Percentiles rank a stretch among this genome's conserved stretches.
phyloP scores from a whole-genome alignment of 2,888 invertebrate genomes.

The Plagodis pulveraria region DNA sequence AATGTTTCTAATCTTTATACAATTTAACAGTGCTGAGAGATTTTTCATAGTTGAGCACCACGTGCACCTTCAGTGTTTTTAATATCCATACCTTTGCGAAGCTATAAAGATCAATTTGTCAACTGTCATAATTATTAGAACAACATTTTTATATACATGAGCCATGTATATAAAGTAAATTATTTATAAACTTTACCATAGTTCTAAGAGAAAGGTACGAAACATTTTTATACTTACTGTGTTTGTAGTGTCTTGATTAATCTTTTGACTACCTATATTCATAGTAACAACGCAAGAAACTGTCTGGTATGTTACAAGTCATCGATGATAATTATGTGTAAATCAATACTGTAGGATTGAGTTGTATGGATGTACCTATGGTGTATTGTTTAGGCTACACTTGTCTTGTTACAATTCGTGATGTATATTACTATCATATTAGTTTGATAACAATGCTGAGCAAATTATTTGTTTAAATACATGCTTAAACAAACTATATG shows the following conservation, averaged over 20 bases:
- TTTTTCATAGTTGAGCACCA: no score
- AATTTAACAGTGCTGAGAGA: no score
- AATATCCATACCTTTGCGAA: no score
- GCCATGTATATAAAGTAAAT: conserved; percentile 56
- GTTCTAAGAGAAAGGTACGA: conserved; percentile 53
- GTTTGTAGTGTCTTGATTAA: conserved; percentile 22
- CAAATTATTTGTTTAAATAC: no score
- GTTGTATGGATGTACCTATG: conserved; percentile 28
- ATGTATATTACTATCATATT: not conserved
- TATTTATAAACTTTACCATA: conserved; percentile 70
- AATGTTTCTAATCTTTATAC: no score
- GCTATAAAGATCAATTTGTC: conserved; percentile 83
- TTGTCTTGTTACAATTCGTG: not conserved
- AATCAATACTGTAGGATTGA: conserved; percentile 43
- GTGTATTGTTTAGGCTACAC: not conserved
- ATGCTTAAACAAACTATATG: no score
- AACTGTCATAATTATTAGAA: conserved; percentile 72
- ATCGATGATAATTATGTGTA: conserved; percentile 62
- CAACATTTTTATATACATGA: conserved; percentile 60
- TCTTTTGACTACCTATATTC: conserved; percentile 15
- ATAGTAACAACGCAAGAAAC: conserved; percentile 2
- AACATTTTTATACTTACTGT: conserved; percentile 66
- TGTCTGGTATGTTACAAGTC: conserved; percentile 54
- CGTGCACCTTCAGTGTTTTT: no score
- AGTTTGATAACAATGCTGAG: no score